These are phyloP conservation scores for Rhinatrema bivittatum DNA, from an alignment of 2,797 vertebrate species.

Conservation along the genomic window DNA sequence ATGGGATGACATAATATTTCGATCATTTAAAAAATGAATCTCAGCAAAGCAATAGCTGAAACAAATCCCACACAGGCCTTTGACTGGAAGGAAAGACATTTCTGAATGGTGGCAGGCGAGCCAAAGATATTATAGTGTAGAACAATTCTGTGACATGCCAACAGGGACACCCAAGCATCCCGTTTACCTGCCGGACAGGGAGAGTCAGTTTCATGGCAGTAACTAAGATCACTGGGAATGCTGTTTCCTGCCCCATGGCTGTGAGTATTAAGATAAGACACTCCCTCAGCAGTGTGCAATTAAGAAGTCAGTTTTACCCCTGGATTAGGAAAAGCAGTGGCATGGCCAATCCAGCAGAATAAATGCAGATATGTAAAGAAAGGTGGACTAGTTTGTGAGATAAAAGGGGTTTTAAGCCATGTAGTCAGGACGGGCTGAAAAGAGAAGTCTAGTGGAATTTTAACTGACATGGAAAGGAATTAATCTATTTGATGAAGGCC, in stretches of 20 bases:
- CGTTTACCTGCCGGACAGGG: conserved; percentile 43
- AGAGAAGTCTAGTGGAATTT: too few relatives aligned
- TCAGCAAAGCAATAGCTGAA: conserved; percentile 4
- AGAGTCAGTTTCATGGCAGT: conserved; percentile 43
- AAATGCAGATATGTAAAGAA: too few relatives aligned
- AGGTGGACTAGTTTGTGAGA: too few relatives aligned
- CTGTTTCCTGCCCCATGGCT: conserved; percentile 29
- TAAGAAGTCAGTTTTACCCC: too few relatives aligned
- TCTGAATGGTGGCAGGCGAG: conserved; percentile 17
- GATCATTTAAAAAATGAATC: too few relatives aligned
- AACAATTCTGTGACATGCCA: conserved; percentile 26
- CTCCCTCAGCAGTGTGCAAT: conserved; percentile 16
- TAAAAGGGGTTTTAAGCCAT: too few relatives aligned
- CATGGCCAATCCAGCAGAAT: too few relatives aligned
- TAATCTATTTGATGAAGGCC: too few relatives aligned
- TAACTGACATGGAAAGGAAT: too few relatives aligned
- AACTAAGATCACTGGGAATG: conserved; percentile 47
- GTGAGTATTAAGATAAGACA: conserved; percentile 35
- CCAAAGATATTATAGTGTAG: conserved; percentile 2
- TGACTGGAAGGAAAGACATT: conserved; percentile 13
- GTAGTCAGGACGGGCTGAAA: too few relatives aligned
- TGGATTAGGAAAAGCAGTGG: too few relatives aligned
- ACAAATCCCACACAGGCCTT: conserved; percentile 26
- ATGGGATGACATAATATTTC: too few relatives aligned
- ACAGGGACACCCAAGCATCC: conserved; percentile 34